phyloP scores from a whole-genome alignment of 2,113 vertebrate species.

The Anoura caudifer region DNA sequence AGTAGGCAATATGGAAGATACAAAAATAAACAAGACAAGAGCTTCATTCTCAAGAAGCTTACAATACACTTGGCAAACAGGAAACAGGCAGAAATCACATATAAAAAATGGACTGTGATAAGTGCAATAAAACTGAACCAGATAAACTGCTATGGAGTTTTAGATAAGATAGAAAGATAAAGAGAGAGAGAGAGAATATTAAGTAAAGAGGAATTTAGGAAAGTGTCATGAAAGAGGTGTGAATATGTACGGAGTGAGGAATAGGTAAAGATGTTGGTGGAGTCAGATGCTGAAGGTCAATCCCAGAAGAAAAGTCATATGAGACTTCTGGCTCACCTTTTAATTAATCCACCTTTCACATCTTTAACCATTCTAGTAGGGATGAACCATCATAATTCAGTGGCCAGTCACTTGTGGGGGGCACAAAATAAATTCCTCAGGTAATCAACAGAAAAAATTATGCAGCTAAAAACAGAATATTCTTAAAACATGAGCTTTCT shows the following conservation, averaged over 20 bases:
- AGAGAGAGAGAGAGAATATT: neutral
- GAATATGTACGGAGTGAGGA: neutral
- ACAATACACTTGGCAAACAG: neutral
- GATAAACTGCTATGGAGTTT: neutral
- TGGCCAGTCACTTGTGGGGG: neutral
- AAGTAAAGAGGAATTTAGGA: neutral
- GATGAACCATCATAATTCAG: neutral
- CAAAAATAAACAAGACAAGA: neutral
- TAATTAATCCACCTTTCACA: neutral
- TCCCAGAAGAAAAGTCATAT: neutral
- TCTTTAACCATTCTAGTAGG: neutral
- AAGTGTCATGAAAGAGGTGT: neutral
- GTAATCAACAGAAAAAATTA: neutral
- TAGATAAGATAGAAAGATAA: neutral
- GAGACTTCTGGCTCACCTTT: neutral
- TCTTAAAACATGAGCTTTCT: constrained; percentile 9
- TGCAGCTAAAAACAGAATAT: neutral
- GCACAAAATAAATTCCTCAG: neutral
- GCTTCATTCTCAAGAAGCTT: neutral
- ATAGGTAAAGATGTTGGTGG: neutral
- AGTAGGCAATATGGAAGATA: neutral
- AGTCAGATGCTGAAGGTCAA: neutral
- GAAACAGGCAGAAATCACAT: neutral
- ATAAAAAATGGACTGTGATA: neutral
- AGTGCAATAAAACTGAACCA: neutral